These are phyloP conservation scores for Dendrolimus punctatus DNA, from an alignment of 1,140 invertebrate species.

Conservation along the genomic window DNA sequence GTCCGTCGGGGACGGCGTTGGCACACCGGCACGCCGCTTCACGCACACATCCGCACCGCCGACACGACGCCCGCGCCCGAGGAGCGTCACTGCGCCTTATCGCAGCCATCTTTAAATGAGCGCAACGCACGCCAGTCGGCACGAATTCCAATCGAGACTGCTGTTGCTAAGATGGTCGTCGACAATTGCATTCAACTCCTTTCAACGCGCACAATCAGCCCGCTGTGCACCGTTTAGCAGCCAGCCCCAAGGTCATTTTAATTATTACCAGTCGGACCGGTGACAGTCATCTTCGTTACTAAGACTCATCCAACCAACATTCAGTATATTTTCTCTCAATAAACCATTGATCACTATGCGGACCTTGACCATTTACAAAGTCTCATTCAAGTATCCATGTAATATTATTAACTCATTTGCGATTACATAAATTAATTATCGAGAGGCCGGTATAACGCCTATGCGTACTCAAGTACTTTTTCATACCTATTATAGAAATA, in stretches of 20 bases:
- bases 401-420: too few species aligned
- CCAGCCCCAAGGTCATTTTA: slow-evolving; percentile 52
- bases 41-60: slow-evolving; percentile 47
- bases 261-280: slow-evolving; percentile 43
- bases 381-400: too few species aligned
- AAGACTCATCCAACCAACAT: slow-evolving; percentile 23
- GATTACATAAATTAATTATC: too few species aligned
- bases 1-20: slow-evolving; percentile 47
- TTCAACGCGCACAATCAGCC: slow-evolving; percentile 35
- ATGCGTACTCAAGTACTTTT: too few species aligned
- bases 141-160: slow-evolving; percentile 55
- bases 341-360: slow-evolving; percentile 5
- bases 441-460: too few species aligned
- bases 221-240: slow-evolving; percentile 25
- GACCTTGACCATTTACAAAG: too few species aligned
- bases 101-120: slow-evolving; percentile 68
- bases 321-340: slow-evolving; percentile 11
- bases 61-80: slow-evolving; percentile 59
- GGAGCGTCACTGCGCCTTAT: slow-evolving; percentile 63
- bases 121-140: slow-evolving; percentile 54
- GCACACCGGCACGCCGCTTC: slow-evolving; percentile 35
- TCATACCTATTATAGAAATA: too few species aligned
- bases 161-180: slow-evolving; percentile 44
- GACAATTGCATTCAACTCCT: slow-evolving; percentile 41
- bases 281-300: slow-evolving; percentile 33